Evolutionary conservation across 2,797 vertebrate genomes (phyloP).

Genomic region (Caiman crocodilus): DNA sequence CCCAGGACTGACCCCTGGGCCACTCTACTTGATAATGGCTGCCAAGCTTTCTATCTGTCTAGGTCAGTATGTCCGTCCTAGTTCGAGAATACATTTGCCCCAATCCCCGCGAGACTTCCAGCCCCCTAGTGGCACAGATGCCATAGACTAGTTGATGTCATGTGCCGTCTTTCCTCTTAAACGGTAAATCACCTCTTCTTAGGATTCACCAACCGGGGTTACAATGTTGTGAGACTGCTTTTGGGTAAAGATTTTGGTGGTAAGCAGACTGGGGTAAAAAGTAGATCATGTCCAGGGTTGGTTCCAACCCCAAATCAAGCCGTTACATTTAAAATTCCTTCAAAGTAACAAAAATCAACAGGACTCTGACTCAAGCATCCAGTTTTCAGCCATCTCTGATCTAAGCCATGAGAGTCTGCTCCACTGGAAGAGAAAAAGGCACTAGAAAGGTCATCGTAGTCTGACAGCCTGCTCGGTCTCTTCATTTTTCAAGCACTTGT

Average conservation of each 20-base stretch:
- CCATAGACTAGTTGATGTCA: not conserved
- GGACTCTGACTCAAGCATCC: not conserved
- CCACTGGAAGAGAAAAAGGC: not conserved
- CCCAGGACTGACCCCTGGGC: too few relatives aligned
- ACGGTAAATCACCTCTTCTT: not conserved
- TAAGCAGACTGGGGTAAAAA: not conserved
- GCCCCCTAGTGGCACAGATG: not conserved
- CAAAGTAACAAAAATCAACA: fast-evolving
- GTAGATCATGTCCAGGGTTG: not conserved
- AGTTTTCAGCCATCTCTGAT: not conserved
- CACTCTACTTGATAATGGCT: too few relatives aligned
- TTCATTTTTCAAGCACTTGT: not conserved
- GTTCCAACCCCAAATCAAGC: not conserved
- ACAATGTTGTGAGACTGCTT: not conserved
- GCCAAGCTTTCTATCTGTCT: too few relatives aligned
- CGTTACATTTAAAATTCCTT: not conserved
- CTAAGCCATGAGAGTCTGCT: not conserved
- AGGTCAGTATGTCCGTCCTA: not conserved
- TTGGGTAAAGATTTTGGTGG: not conserved
- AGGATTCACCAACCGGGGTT: not conserved
- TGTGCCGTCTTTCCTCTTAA: not conserved
- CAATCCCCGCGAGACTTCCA: not conserved
- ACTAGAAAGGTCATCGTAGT: not conserved
- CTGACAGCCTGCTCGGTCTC: not conserved
- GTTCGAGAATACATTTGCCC: not conserved